Base-by-base conservation (phyloP, 1,140 invertebrate genomes). In the Euglossa dilemma region DNA sequence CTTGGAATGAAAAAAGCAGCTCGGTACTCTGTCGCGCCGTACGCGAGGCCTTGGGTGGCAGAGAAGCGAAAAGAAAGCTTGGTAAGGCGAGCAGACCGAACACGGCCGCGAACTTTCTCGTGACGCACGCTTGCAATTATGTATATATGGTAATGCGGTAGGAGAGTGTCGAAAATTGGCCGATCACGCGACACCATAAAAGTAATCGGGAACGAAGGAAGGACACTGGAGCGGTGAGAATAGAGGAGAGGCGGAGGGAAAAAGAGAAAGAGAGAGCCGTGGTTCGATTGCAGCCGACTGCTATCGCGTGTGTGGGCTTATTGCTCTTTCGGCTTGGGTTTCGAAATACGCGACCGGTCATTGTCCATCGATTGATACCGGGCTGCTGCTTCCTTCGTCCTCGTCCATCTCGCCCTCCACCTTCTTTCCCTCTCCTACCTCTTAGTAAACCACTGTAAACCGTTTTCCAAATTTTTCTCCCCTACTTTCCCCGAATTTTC, bases 351-450 rank as follows among this genome's bases (percentile, higher is more conserved):
- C 45, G 43, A 11, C 78, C 88, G 91, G 85, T 89, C 92, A 93
- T 92, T 93, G 92, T 93, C 91, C 92, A 90, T 78, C 88, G 90
- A 93, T 91, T 87, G 89, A 89, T 89, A 86, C 88, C 57, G 59
- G 81, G 80, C 56, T 70, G 67, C 25, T 83, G 71, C 54, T 72
- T 36, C 12, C 20, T n/a, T 78, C 66, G 63, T 52, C 70, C 54
- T 23, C 63, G 23, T 18, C 20, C 1, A 20, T 80, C 56, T 28
- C 23, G 43, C 20, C 47, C 9, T 20, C 20, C n/a, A 64, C 28
- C 12, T 2, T 0, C 4, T 36, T 36, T 36, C 36, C 36, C 4
- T 4, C 36, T 36, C 1, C 36, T 36, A n/a, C n/a, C n/a, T n/a
- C n/a, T n/a, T n/a, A n/a, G n/a, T n/a, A n/a, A n/a, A n/a, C n/a